These are phyloP conservation scores for Machimus atricapillus DNA, from an alignment of 2,888 invertebrate genomes.

Conservation along the genomic window DNA sequence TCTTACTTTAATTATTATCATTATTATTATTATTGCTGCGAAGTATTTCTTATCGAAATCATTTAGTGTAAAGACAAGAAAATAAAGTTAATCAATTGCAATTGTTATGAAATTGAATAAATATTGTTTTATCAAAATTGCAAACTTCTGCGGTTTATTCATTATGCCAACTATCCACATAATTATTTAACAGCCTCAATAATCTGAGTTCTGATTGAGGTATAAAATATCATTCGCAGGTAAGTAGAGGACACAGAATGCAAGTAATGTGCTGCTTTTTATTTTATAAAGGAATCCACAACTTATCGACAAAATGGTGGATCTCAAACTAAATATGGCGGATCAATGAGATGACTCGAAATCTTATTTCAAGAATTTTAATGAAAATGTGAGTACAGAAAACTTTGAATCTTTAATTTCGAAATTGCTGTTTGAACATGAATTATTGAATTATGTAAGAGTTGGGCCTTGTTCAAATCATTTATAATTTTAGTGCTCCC, in stretches of 20 bases:
- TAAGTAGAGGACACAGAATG: neutral
- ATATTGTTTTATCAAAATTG: conserved; percentile 28
- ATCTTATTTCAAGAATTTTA: too few relatives aligned
- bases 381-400: too few relatives aligned
- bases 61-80: conserved; percentile 18
- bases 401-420: too few relatives aligned
- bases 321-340: too few relatives aligned
- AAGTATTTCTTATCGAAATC: conserved; percentile 22
- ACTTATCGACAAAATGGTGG: too few relatives aligned
- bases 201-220: neutral
- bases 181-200: neutral
- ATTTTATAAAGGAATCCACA: too few relatives aligned
- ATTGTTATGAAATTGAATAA: conserved; percentile 34
- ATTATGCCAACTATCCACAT: neutral
- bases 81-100: conserved; percentile 28
- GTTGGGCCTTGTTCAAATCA: too few relatives aligned
- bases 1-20: neutral
- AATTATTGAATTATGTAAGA: too few relatives aligned
- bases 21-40: conserved; percentile 12
- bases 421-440: too few relatives aligned
- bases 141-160: neutral
- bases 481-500: too few relatives aligned
- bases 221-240: neutral
- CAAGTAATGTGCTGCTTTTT: too few relatives aligned
- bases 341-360: too few relatives aligned